Percentiles rank a stretch among this genome's conserved stretches.
phyloP scores from a whole-genome alignment of 2,113 vertebrate genomes.

The Heterotilapia buettikoferi region DNA sequence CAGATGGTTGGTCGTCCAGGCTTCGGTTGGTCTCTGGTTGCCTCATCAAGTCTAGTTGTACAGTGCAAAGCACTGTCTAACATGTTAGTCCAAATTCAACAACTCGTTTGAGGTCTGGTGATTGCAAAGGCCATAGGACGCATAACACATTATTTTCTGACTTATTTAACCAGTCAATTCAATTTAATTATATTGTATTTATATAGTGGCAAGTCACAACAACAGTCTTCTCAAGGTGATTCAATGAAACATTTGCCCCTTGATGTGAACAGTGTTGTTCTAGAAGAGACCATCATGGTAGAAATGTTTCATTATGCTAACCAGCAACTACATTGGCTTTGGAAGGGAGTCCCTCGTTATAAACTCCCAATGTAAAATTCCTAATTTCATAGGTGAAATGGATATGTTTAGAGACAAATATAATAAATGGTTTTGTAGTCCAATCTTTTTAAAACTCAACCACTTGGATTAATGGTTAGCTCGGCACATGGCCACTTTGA shows the following conservation, averaged over 20 bases:
- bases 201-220: background rate
- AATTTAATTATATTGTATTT: background rate
- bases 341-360: background rate
- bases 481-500: background rate
- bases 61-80: background rate
- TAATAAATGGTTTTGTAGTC: background rate
- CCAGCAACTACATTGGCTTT: background rate
- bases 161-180: background rate
- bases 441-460: background rate
- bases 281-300: background rate
- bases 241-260: background rate
- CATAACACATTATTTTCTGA: background rate
- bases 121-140: background rate
- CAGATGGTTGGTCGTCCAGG: background rate
- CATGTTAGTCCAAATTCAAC: background rate
- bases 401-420: background rate
- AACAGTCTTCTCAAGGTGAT: background rate
- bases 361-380: background rate
- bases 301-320: background rate
- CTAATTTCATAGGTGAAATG: fast-evolving
- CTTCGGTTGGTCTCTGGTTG: background rate
- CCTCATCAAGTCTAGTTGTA: background rate
- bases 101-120: background rate
- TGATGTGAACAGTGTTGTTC: background rate
- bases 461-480: background rate